Percentiles rank a stretch among this genome's conserved stretches.
Evolutionary conservation across 2,113 vertebrate genomes (phyloP).

Genomic region (Heterochromis multidens): DNA sequence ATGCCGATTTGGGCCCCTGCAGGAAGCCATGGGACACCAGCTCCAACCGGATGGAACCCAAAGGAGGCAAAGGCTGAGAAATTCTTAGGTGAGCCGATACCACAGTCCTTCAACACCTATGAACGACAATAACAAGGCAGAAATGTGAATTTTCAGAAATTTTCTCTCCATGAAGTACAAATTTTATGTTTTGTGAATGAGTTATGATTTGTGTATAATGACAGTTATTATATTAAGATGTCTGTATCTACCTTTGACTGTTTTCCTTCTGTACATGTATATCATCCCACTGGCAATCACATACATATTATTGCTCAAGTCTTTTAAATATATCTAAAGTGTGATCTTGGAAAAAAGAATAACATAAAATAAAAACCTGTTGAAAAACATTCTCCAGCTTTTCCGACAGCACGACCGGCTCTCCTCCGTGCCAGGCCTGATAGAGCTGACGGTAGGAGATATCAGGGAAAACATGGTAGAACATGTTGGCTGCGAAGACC

Average conservation of each 20-base stretch:
- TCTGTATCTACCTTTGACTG: background rate
- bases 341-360: background rate
- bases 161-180: background rate
- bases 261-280: background rate
- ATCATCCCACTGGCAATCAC: background rate
- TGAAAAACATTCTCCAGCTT: constrained; percentile 75
- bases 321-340: background rate
- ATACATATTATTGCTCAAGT: background rate
- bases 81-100: constrained; percentile 52
- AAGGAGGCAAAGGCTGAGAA: constrained; percentile 84
- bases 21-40: constrained; percentile 86
- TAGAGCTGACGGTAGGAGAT: constrained; percentile 78
- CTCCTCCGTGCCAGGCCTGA: constrained; percentile 85
- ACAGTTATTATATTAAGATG: background rate
- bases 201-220: background rate
- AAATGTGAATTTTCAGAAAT: background rate
- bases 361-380: constrained; percentile 37
- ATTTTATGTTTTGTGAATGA: background rate
- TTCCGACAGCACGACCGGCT: constrained; percentile 73
- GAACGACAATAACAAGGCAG: background rate
- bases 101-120: constrained; percentile 78
- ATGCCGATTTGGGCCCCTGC: constrained; percentile 84
- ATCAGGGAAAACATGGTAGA: constrained; percentile 83
- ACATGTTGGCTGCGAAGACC: constrained; percentile 82
- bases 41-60: constrained; percentile 87